Evolutionary conservation across 1,140 invertebrate species (phyloP).

Genomic region (Olivierus martensii): DNA sequence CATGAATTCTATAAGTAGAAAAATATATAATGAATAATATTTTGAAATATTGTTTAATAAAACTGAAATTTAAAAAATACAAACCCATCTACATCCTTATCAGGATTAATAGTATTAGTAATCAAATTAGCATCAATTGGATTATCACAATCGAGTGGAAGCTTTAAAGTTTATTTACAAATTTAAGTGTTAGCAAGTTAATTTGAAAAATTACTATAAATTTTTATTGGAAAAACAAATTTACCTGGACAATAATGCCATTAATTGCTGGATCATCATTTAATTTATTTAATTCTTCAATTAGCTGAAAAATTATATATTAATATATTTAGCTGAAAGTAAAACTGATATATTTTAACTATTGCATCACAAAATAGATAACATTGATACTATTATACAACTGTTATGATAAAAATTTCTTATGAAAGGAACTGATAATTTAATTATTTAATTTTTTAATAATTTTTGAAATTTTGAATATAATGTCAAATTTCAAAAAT

Average conservation of each 20-base stretch:
- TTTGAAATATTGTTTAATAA: background rate
- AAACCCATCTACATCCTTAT: constrained; percentile 92
- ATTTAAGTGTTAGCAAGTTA: no score
- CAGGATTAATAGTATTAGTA: constrained; percentile 67
- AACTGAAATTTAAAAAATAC: background rate
- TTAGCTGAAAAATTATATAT: constrained; percentile 37
- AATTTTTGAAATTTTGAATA: background rate
- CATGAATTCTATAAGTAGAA: constrained; percentile 50
- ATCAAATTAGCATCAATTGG: constrained; percentile 62
- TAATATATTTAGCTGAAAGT: background rate
- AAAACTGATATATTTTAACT: no score
- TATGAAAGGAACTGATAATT: no score
- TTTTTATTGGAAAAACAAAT: background rate
- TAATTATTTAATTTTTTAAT: background rate
- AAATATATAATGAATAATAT: background rate
- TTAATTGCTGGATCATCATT: constrained; percentile 74
- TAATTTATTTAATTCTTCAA: constrained; percentile 54
- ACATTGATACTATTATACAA: no score
- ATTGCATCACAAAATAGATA: no score
- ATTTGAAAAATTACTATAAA: no score
- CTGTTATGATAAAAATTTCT: no score
- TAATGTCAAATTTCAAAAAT: background rate
- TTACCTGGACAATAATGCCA: constrained; percentile 85
- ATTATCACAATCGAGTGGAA: constrained; percentile 75
- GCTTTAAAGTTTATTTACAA: constrained; percentile 32